phyloP scores from a whole-genome alignment of 1,140 invertebrate species.

The Ceratosolen fusciceps region DNA sequence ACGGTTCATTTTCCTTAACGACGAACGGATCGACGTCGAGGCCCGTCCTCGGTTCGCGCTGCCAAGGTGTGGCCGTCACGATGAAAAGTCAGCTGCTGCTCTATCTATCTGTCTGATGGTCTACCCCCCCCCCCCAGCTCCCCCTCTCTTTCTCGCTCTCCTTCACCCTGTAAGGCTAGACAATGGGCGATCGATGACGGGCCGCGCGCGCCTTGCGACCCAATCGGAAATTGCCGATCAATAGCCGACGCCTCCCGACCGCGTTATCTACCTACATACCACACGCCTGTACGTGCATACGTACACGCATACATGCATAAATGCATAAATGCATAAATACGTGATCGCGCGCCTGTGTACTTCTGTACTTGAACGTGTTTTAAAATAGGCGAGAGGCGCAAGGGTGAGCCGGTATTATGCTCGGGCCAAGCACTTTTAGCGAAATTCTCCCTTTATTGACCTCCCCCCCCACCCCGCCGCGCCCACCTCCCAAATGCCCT shows the following conservation, averaged over 20 bases:
- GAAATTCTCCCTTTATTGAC: too few relatives aligned
- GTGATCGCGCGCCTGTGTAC: too few relatives aligned
- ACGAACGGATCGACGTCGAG: constrained; percentile 54
- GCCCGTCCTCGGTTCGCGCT: constrained; percentile 23
- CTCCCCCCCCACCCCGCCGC: too few relatives aligned
- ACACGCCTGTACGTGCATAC: too few relatives aligned
- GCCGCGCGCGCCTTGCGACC: constrained; percentile 52
- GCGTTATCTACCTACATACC: constrained; percentile 50
- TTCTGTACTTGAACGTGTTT: too few relatives aligned
- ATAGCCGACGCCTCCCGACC: constrained; percentile 50
- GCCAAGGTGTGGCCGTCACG: constrained; percentile 65
- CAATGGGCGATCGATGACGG: constrained; percentile 64
- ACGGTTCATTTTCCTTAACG: constrained; percentile 66
- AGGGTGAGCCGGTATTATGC: too few relatives aligned
- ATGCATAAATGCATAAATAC: too few relatives aligned
- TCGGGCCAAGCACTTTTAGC: too few relatives aligned
- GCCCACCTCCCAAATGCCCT: too few relatives aligned
- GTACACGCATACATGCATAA: not conserved
- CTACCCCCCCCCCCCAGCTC: not conserved
- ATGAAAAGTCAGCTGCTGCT: constrained; percentile 62
- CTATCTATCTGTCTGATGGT: constrained; percentile 18
- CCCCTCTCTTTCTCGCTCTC: not conserved
- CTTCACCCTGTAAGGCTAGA: constrained; percentile 53
- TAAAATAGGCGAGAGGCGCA: too few relatives aligned
- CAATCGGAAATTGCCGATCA: constrained; percentile 69